Evolutionary conservation across 1,140 invertebrate species (phyloP), one percentile per base, ranked within the genome.

Genomic region (Aphaenogaster ashmeadi): DNA sequence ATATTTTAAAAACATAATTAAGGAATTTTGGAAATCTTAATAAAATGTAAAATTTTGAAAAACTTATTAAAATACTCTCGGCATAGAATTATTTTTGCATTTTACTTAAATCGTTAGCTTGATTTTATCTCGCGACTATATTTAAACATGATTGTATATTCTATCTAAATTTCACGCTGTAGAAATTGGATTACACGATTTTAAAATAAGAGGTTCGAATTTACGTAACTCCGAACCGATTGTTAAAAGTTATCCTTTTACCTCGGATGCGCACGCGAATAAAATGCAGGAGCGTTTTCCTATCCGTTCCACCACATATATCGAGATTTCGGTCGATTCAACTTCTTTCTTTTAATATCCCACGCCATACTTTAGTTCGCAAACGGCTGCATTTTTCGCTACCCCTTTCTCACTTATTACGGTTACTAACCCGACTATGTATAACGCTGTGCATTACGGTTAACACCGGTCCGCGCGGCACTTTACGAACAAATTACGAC

Each of bases 361-460:
- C 69, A 33, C 69, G 69, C 80, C 80, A 60, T 84, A 84, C 54
- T 84, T 84, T 84, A 84, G 69, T 47, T 60, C 54, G 54, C 67
- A 72, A 72, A 60, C 80, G 80, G 67, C 54, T 47, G 80, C 69
- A 54, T 84, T 84, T 69, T 75, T 74, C 80, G 69, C 41, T 71
- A 56, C 50, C 79, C 66, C 50, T 81, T 81, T 72, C 79, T 81
- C 79, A 81, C 79, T 67, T 71, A 81, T 81, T 81, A 81, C 79
- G 52, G 41, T 72, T 72, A 72, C 66, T 84, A 84, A 84, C 80
- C 80, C 41, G 80, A 58, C 83, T 87, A 90, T 86, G 86, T 91
- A 90, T 83, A 88, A 90, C 89, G 69, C 67, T 84, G 81, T 88
- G 85, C 85, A 87, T 91, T 91, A 91, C 86, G 71, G 87, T 88